Evolutionary conservation across 2,888 invertebrate genomes (phyloP).

Genomic region (Diarsia mendica): DNA sequence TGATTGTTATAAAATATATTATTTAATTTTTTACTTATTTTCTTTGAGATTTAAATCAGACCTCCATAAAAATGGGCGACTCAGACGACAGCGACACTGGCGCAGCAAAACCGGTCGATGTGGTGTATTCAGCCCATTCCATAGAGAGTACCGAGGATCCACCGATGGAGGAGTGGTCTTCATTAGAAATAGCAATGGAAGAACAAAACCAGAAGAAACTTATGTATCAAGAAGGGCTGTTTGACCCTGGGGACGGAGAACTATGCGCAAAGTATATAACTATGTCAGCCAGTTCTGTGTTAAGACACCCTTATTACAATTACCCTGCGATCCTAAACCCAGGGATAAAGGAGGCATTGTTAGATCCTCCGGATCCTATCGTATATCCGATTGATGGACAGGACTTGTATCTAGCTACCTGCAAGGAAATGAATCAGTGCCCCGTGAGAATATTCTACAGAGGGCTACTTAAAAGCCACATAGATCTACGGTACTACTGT

Average conservation of each 20-base stretch:
- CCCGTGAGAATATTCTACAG: slow-evolving; percentile 76
- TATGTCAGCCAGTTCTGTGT: slow-evolving; percentile 78
- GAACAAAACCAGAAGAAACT: slow-evolving; percentile 72
- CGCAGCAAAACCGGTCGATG: slow-evolving; percentile 8
- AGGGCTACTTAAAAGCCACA: slow-evolving; percentile 71
- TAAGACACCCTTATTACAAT: slow-evolving; percentile 79
- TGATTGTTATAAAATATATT: slow-evolving; percentile 14
- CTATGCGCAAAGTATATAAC: slow-evolving; percentile 78
- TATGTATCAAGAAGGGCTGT: slow-evolving; percentile 71
- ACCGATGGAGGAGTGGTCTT: slow-evolving; percentile 82
- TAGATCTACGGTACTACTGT: slow-evolving; percentile 82
- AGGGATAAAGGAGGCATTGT: slow-evolving; percentile 78
- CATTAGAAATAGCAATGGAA: slow-evolving; percentile 68
- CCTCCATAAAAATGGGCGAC: slow-evolving; percentile 51
- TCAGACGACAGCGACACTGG: slow-evolving; percentile 43
- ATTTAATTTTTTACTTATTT: slow-evolving; percentile 30
- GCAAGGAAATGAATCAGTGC: slow-evolving; percentile 78
- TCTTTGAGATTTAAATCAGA: background rate
- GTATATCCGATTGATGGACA: slow-evolving; percentile 81
- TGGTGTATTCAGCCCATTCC: slow-evolving; percentile 59
- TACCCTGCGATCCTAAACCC: slow-evolving; percentile 83
- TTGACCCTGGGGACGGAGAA: slow-evolving; percentile 78
- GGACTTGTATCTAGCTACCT: slow-evolving; percentile 77
- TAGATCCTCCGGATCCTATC: slow-evolving; percentile 67
- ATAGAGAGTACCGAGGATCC: slow-evolving; percentile 77